Evolutionary conservation across 1,140 invertebrate species (phyloP), one percentile per base, ranked within the genome.

Genomic region (Ruditapes philippinarum): DNA sequence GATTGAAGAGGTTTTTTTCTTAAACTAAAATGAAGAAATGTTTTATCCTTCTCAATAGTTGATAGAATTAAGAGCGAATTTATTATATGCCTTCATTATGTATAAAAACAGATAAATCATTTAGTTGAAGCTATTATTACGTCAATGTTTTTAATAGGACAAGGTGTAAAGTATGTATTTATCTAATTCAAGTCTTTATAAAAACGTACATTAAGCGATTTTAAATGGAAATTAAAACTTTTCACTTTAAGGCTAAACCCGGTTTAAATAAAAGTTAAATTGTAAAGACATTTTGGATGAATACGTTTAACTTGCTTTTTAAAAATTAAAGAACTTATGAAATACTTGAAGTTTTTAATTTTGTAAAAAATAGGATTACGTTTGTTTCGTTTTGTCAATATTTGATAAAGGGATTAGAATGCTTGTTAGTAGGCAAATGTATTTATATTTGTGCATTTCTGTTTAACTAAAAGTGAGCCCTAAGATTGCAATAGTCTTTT

Each of bases 251-350:
- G 17, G 54, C 25, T 57, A 19, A 57, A 22, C 5, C 5, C 54
- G 54, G 54, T 57, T 57, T 22, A 45, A 5, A 45, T 45, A 57
- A 57, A 57, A 57, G 25, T 57, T 12, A 57, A 9, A 57, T 12
- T 19, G n/a, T 57, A 57, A 57, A 57, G 54, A 57, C 54, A 22
- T 57, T 22, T 57, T 57, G 9, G n/a, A 19, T n/a, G 17, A 33
- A 28, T 1, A 65, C n/a, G 36, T 38, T 70, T 38, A 38, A 1
- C 4, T 7, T 36, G 33, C 7, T 1, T 70, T 70, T 19, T 5
- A 38, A 70, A 70, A 70, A 22, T 70, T n/a, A n/a, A n/a, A n/a
- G n/a, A n/a, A n/a, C n/a, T n/a, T 70, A 22, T 38, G 28, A 70
- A 70, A 38, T 70, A 5, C 36, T 22, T 25, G 25, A 28, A 62